Percentiles rank a stretch among this genome's conserved stretches.
Conservation (phyloP, 2,797 vertebrate species). For the Gallinago nigripennis region DNA sequence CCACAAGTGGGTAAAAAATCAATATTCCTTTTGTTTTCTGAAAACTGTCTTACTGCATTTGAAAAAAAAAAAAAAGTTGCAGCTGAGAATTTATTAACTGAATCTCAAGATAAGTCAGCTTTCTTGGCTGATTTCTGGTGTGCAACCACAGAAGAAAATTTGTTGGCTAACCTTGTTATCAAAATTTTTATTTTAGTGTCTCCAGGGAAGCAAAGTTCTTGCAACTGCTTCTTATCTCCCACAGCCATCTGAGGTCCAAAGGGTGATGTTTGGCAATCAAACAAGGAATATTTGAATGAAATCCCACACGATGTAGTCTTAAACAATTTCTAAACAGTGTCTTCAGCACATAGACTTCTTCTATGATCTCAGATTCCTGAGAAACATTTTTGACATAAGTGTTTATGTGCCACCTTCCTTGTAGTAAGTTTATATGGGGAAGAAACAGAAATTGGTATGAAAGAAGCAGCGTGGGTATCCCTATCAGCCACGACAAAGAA, state of each 20-base stretch:
- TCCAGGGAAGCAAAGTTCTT: background rate
- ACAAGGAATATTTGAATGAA: background rate
- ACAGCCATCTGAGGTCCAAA: background rate
- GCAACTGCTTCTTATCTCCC: background rate
- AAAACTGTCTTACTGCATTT: background rate
- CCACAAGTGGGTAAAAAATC: background rate
- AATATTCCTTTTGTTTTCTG: background rate
- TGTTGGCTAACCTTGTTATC: background rate
- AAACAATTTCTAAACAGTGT: background rate
- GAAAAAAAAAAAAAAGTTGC: too few relatives aligned
- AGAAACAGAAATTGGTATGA: background rate
- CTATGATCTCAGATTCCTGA: background rate
- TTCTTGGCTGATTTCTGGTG: background rate
- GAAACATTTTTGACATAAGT: background rate
- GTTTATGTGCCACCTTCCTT: slow-evolving; percentile 2
- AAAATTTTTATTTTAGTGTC: background rate
- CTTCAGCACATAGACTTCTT: background rate
- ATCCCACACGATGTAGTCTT: background rate
- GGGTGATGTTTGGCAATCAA: background rate
- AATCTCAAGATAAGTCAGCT: background rate
- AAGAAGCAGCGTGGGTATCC: background rate
- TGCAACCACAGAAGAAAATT: background rate
- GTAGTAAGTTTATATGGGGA: background rate
- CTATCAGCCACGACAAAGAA: background rate
- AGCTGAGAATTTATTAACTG: background rate